phyloP scores from a whole-genome alignment of 2,888 invertebrate genomes.

The Synergus gifuensis region DNA sequence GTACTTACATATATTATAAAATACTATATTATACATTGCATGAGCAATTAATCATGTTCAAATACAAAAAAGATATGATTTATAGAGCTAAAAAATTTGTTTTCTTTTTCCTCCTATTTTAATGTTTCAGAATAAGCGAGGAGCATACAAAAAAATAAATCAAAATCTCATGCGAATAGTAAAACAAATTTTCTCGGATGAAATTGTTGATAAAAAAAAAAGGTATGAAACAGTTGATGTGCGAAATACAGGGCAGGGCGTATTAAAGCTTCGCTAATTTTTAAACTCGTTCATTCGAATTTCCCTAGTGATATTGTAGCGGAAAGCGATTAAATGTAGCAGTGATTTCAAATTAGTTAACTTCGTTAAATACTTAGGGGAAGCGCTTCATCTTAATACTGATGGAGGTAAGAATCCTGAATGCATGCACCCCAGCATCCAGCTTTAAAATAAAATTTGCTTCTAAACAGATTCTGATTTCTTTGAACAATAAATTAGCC shows the following conservation, averaged over 20 bases:
- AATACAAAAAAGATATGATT: too few species aligned
- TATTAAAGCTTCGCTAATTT: slow-evolving; percentile 23
- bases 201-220: too few species aligned
- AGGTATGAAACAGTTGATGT: background rate
- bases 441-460: background rate
- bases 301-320: background rate
- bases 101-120: background rate
- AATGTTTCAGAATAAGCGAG: background rate
- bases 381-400: background rate
- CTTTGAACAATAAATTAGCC: too few species aligned
- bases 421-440: background rate
- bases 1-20: background rate
- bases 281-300: background rate
- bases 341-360: background rate
- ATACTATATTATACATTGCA: too few species aligned
- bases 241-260: background rate
- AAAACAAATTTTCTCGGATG: too few species aligned
- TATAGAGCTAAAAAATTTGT: background rate
- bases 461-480: too few species aligned
- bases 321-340: background rate
- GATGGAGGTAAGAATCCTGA: background rate
- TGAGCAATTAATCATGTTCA: too few species aligned
- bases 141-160: too few species aligned
- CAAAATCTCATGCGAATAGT: too few species aligned
- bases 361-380: background rate